Evolutionary conservation across 1,140 invertebrate genomes (phyloP), one percentile per base, ranked within the genome.

Genomic region (Procambarus clarkii): DNA sequence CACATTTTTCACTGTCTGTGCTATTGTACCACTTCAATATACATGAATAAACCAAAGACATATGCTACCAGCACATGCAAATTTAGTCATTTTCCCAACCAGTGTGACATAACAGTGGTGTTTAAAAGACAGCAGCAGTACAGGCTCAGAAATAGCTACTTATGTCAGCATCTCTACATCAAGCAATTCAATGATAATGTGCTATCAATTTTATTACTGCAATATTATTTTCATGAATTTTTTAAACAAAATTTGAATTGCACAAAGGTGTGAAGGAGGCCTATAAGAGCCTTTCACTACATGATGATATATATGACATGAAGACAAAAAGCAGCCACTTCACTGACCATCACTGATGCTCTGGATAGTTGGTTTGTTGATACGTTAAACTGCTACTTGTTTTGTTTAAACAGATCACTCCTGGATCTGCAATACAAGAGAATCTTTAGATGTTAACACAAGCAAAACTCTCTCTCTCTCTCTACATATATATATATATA

Each of bases 281-380:
- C 5, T 34, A 34, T 34, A 34, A 24, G 34, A 74, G n/a, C 34
- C n/a, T 7, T 69, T 74, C 60, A 64, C 18, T 74, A 34, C 34
- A 74, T 74, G n/a, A 24, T 34, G 18, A 4, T 21, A 74, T 34
- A 34, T 74, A 74, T 74, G n/a, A 74, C 69, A 74, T 34, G n/a
- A 83, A n/a, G 45, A 83, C 54, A 83, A 64, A 64, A 64, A 83
- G 69, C 69, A 83, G 81, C 45, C n/a, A 83, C 34, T 69, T 83
- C 81, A 83, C 81, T 83, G 45, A 83, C 81, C 81, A 83, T 83
- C 81, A 83, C 44, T 83, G 81, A 45, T 83, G 81, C 13, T 83
- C 58, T 69, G 81, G 81, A 64, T 45, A 69, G 81, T 60, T 83
- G 81, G 81, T 34, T 54, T 83, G 81, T 44, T 83, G 81, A 69